phyloP scores from a whole-genome alignment of 2,113 vertebrate species.

The Chlorodrepanis virens region DNA sequence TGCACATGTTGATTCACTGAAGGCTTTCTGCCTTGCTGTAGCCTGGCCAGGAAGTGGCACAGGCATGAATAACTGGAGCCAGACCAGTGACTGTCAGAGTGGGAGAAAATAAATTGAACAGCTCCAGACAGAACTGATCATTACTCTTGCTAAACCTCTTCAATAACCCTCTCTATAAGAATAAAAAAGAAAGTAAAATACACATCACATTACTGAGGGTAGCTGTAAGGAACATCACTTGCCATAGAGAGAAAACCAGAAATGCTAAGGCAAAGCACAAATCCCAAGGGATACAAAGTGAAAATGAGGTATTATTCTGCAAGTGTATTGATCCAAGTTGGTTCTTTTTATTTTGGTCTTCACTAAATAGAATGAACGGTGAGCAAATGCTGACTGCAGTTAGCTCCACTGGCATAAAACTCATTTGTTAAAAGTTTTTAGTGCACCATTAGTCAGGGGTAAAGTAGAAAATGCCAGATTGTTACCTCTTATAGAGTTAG shows the following conservation, averaged over 20 bases:
- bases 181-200: neutral
- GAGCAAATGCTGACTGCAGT: neutral
- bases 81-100: neutral
- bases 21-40: neutral
- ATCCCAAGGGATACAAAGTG: neutral
- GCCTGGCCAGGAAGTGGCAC: neutral
- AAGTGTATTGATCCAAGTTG: neutral
- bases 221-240: neutral
- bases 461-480: neutral
- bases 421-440: neutral
- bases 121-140: neutral
- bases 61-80: neutral
- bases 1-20: neutral
- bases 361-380: neutral
- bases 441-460: neutral
- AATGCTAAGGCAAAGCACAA: neutral
- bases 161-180: neutral
- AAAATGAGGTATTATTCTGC: neutral
- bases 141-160: neutral
- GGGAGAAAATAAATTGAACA: neutral
- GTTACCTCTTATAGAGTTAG: neutral
- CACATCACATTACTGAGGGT: neutral
- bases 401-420: neutral
- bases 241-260: neutral
- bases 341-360: neutral